These are phyloP conservation scores for Macrosiphum euphorbiae DNA, from an alignment of 2,888 invertebrate species.

Conservation along the genomic window DNA sequence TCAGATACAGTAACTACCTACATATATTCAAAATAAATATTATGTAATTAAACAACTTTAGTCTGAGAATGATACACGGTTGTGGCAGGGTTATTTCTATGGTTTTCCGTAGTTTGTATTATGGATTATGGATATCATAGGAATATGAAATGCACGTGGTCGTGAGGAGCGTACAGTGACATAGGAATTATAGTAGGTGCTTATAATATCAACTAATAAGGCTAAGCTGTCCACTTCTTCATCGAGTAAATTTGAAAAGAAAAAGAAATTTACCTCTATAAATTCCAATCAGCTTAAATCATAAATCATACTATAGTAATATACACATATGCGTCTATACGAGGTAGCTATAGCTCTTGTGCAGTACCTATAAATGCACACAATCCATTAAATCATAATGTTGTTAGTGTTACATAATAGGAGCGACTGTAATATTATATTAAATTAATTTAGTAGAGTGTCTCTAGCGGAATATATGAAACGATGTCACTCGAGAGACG, in stretches of 20 bases:
- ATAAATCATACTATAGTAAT: background rate
- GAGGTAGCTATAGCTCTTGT: background rate
- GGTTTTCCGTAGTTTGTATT: background rate
- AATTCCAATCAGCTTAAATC: background rate
- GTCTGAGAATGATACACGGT: background rate
- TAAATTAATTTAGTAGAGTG: background rate
- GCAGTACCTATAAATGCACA: background rate
- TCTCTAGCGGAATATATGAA: background rate
- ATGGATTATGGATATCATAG: background rate
- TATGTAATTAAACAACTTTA: background rate
- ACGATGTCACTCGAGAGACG: background rate
- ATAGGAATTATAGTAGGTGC: background rate
- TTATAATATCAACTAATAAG: background rate
- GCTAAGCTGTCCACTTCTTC: background rate
- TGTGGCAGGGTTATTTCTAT: background rate
- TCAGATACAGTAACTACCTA: background rate
- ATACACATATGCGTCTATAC: background rate
- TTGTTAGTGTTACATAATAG: background rate
- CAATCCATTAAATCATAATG: background rate
- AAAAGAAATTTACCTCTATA: background rate
- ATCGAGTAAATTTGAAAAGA: background rate
- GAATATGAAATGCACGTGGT: background rate
- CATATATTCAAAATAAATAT: background rate
- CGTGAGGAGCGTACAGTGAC: background rate
- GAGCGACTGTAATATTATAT: background rate